Conservation (phyloP, 2,113 vertebrate genomes). For the Atractosteus spatula region DNA sequence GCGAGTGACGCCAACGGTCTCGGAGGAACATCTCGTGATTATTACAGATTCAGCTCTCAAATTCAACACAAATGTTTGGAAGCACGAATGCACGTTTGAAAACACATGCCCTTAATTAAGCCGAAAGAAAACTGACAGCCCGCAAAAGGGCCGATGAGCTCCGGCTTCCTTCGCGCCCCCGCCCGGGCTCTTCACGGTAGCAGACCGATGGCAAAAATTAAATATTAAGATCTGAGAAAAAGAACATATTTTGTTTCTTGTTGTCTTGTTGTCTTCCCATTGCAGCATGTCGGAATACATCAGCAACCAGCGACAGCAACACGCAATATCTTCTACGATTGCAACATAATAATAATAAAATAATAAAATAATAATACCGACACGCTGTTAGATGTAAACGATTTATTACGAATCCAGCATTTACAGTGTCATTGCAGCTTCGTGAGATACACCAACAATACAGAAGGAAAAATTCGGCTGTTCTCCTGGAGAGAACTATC, state of each 20-base stretch:
- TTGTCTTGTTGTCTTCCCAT: no score
- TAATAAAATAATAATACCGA: slow-evolving; percentile 14
- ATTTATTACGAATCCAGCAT: slow-evolving; percentile 65
- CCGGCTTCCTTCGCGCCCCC: no score
- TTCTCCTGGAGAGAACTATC: background rate
- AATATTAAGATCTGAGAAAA: no score
- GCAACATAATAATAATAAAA: slow-evolving; percentile 1
- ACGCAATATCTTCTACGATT: no score
- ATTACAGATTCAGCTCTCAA: slow-evolving; percentile 16
- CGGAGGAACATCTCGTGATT: background rate
- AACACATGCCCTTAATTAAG: slow-evolving; percentile 57
- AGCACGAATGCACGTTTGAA: slow-evolving; percentile 48
- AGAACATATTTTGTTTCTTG: no score
- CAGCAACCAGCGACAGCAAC: no score
- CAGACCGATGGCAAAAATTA: no score
- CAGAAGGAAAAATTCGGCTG: slow-evolving; percentile 7
- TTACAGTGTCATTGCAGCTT: slow-evolving; percentile 47
- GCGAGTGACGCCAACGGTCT: no score
- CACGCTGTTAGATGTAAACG: slow-evolving; percentile 44
- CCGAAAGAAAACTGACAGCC: slow-evolving; percentile 31
- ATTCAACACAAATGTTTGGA: slow-evolving; percentile 32
- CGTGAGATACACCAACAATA: slow-evolving; percentile 30
- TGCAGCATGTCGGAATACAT: no score
- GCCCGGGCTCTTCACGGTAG: no score
- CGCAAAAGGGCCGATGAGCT: background rate